Conservation (phyloP, 2,797 vertebrate species). For the Moxostoma hubbsi region DNA sequence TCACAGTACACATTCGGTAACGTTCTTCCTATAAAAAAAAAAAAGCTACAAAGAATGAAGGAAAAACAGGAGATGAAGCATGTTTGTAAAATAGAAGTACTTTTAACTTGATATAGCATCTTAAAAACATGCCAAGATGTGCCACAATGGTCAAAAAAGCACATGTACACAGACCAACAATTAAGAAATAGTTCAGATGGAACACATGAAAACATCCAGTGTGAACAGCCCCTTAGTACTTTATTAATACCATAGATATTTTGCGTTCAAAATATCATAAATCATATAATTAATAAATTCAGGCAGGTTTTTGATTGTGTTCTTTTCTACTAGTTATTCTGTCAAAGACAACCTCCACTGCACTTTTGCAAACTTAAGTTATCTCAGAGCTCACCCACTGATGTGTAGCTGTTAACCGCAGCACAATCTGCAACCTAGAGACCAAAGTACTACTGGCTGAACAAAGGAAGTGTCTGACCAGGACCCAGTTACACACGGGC, state of each 20-base stretch:
- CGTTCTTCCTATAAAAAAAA: too few species aligned
- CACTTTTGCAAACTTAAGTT: neutral
- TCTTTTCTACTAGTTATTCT: too few species aligned
- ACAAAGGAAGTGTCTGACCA: conserved; percentile 32
- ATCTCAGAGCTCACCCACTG: neutral
- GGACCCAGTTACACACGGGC: conserved; percentile 23
- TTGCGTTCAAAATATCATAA: neutral
- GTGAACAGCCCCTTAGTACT: too few species aligned
- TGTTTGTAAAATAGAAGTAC: too few species aligned
- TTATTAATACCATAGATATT: neutral
- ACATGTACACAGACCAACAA: too few species aligned
- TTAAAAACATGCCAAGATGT: too few species aligned
- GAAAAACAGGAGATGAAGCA: too few species aligned
- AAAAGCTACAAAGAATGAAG: too few species aligned
- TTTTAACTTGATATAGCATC: too few species aligned
- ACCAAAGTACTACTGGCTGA: conserved; percentile 8
- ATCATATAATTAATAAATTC: neutral
- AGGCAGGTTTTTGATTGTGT: neutral
- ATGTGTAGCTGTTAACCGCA: neutral
- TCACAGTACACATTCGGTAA: neutral
- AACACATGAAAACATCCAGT: too few species aligned
- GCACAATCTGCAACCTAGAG: conserved; percentile 9
- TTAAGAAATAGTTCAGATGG: too few species aligned
- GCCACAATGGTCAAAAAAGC: too few species aligned
- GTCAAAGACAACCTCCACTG: neutral